Evolutionary conservation across 2,113 vertebrate genomes (phyloP).

Genomic region (Castor canadensis): DNA sequence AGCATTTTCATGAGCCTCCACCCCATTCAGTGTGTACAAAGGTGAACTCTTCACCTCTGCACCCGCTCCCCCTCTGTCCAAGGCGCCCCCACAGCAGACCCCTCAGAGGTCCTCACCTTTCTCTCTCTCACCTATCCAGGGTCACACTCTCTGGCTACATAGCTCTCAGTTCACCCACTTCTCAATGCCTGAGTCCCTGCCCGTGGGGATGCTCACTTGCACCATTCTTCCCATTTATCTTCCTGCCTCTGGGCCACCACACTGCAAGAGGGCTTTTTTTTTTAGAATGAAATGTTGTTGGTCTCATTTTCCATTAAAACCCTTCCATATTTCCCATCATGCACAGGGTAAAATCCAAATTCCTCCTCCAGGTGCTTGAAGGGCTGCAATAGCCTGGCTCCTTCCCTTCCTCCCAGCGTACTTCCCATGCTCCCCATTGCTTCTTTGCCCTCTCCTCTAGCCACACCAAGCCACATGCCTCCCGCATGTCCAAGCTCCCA

Average conservation of each 20-base stretch:
- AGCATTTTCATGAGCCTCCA: neutral
- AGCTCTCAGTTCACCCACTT: neutral
- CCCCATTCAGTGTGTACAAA: neutral
- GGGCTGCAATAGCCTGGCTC: neutral
- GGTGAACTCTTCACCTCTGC: neutral
- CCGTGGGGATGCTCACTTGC: neutral
- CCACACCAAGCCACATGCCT: neutral
- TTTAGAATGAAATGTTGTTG: neutral
- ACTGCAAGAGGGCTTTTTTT: neutral
- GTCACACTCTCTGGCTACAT: neutral
- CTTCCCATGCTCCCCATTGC: too few species aligned
- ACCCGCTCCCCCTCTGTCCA: too few species aligned
- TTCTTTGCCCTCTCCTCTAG: neutral
- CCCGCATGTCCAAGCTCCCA: neutral
- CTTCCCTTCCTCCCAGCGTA: neutral
- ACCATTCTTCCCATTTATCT: neutral
- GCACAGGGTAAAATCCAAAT: neutral
- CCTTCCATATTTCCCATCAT: neutral
- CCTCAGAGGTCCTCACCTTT: neutral
- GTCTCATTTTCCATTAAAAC: neutral
- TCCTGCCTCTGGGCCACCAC: neutral
- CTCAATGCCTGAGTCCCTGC: neutral
- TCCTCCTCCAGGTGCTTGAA: neutral
- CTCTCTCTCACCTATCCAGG: neutral
- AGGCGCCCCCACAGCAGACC: neutral